phyloP scores from a whole-genome alignment of 2,888 invertebrate genomes.

The Chrysodeixis includens region DNA sequence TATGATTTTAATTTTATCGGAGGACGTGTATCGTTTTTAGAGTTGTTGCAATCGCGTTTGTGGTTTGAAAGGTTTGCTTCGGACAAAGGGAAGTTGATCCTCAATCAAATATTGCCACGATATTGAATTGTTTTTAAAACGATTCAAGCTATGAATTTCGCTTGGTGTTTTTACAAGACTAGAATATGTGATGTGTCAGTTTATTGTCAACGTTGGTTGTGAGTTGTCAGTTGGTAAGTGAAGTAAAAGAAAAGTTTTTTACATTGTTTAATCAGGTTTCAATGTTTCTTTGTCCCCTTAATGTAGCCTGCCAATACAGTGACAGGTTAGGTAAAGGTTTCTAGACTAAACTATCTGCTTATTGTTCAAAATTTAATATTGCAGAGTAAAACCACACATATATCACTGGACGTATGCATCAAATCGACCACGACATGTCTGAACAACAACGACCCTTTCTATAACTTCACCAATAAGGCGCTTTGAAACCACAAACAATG shows the following conservation, averaged over 20 bases:
- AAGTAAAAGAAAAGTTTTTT: too few species aligned
- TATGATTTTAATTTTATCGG: conserved; percentile 22
- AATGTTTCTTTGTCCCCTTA: too few species aligned
- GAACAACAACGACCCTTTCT: neutral
- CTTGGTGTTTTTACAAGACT: conserved; percentile 39
- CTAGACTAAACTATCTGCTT: neutral
- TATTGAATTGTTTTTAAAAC: conserved; percentile 67
- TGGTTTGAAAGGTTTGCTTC: conserved; percentile 73
- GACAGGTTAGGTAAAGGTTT: neutral
- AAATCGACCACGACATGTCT: neutral
- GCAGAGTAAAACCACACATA: neutral
- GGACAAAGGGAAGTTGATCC: conserved; percentile 73
- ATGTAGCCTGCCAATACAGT: neutral
- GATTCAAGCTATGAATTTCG: conserved; percentile 53
- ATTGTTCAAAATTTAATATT: neutral
- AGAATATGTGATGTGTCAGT: too few species aligned
- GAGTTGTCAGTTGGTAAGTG: too few species aligned
- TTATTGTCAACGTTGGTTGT: too few species aligned
- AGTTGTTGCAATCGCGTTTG: conserved; percentile 59
- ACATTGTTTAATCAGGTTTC: too few species aligned
- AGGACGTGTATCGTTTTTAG: conserved; percentile 14
- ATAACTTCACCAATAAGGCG: conserved; percentile 5
- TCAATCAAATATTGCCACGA: conserved; percentile 65
- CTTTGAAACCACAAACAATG: conserved; percentile 38
- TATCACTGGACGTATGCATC: neutral